Evolutionary conservation across 2,797 vertebrate species (phyloP), one percentile per base, ranked within the genome.

Genomic region (Clamator glandarius): DNA sequence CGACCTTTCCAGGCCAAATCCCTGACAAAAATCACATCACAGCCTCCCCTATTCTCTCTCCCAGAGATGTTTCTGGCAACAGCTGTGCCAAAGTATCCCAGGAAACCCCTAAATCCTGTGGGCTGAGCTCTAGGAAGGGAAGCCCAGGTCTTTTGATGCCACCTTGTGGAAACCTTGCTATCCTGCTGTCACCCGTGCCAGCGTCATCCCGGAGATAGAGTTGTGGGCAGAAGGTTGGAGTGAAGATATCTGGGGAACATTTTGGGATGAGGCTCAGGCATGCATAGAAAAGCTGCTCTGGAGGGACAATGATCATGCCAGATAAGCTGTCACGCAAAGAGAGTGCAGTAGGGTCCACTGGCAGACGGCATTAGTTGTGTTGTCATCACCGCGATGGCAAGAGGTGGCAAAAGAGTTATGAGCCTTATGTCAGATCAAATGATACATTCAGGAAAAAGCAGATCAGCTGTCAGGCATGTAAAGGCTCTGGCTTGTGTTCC

Each of bases 81-180:
- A 28, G 52, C 6, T 18, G 19, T 41, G 23, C 44, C 16, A 25
- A 68, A 31, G 4, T 15, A 9, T 14, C 12, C 35, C 26, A 8
- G 9, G 1, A 41, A 82, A 85, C 3, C 28, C 15, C 8, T 6
- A 12, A 80, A 33, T 7, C 25, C 54, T 25, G 72, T 1, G 18
- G 46, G 33, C 4, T 4, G 70, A 66, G 46, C 41, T 39, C n/a
- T 9, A 42, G 18, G 3, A 80, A 54, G 35, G 31, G 14, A 86
- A 94, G 58, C 8, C 8, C 67, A 92, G 55, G 93, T 95, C 93
- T 93, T 79, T 76, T 13, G 74, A 90, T 96, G 96, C 96, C 96
- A 96, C 89, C 96, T 96, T 93, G 96, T 96, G 96, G 96, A 96
- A 95, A 87, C 33, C 14, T 95, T 2, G 5, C 52, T 48, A 2